phyloP scores from a whole-genome alignment of 2,113 vertebrate genomes.

The Polypterus bichir region DNA sequence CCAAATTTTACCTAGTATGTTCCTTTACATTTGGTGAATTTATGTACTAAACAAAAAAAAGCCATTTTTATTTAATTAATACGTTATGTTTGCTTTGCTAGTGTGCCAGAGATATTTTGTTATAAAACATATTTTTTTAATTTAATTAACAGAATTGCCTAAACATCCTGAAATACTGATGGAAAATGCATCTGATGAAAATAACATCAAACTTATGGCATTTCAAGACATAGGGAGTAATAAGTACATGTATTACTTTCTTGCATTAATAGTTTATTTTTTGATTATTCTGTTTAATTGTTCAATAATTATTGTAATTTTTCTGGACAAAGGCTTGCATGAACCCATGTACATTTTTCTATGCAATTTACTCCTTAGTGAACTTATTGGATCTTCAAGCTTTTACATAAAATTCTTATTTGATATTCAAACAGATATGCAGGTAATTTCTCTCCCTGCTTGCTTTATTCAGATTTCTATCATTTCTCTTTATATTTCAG shows the following conservation, averaged over 20 bases:
- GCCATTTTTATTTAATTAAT: no score
- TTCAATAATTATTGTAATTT: neutral
- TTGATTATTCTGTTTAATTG: neutral
- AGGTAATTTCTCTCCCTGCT: neutral
- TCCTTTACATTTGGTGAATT: no score
- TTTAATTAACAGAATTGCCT: no score
- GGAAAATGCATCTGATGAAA: neutral
- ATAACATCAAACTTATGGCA: neutral
- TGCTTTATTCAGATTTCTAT: neutral
- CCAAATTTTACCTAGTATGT: no score
- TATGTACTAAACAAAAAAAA: no score
- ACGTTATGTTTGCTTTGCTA: no score
- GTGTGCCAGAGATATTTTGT: no score
- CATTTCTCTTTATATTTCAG: neutral
- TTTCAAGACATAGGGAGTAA: neutral
- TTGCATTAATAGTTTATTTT: neutral
- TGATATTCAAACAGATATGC: neutral
- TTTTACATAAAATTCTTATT: constrained; percentile 4
- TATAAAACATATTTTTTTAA: no score
- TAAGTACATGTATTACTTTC: neutral
- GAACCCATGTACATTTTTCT: constrained; percentile 7
- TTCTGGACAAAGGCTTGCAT: neutral
- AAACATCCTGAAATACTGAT: no score
- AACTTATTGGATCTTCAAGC: neutral
- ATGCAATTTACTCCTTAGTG: neutral